Evolutionary conservation across 2,888 invertebrate genomes (phyloP), one percentile per base, ranked within the genome.

Genomic region (Smittia aterrima): DNA sequence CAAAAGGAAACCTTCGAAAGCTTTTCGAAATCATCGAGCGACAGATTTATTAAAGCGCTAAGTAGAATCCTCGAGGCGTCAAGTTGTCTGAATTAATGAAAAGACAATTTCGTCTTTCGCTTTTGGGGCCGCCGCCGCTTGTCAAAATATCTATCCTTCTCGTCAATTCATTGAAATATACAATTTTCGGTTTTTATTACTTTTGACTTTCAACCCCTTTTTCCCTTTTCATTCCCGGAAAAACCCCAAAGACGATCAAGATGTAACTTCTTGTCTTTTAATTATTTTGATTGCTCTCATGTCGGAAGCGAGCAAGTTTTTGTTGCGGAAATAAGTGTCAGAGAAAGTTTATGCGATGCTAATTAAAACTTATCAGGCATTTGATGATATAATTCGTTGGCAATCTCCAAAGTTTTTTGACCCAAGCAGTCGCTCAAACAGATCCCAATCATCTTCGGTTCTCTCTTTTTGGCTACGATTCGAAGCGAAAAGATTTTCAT

Each of bases 311-410:
- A 54, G n/a, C 54, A 13, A 1, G 20, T n/a, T 54, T 18, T 54
- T 4, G 1, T n/a, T 53, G 7, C 16, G 54, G 16, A 54, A 20
- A n/a, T n/a, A 54, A 18, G 54, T 32, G 32, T 32, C 32, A 9
- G 32, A 32, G 32, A 9, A 32, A 32, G 20, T 58, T 22, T 22
- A 13, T 20, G 25, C 27, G 16, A 64, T 64, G 64, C 64, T 64
- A 64, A 64, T 64, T 64, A 64, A 64, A 64, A 64, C n/a, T 64
- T 64, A 27, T 64, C 32, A 32, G 32, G 32, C 32, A 32, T 32
- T 32, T 32, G 32, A 32, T 32, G 32, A 6, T 32, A 32, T 32
- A 32, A 32, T 32, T 32, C 32, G 32, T 9, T 32, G 32, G 32
- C 32, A 32, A 32, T 32, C 32, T 32, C 32, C 32, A 32, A 32